phyloP scores from a whole-genome alignment of 2,113 vertebrate species.

The Tapirus terrestris region DNA sequence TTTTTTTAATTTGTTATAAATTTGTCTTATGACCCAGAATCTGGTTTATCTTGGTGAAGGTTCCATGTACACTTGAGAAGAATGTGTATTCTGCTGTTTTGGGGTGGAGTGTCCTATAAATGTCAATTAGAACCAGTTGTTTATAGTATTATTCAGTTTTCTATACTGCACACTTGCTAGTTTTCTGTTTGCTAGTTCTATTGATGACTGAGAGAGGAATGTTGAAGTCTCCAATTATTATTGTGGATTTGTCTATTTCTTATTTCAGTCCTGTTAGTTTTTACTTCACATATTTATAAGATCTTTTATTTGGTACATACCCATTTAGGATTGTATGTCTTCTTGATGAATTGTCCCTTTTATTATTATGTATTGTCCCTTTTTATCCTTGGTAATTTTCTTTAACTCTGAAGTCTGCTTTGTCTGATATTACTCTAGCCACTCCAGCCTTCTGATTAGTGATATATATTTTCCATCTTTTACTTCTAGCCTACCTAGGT shows the following conservation, averaged over 20 bases:
- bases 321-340: background rate
- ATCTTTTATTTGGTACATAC: background rate
- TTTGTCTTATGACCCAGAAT: background rate
- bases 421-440: background rate
- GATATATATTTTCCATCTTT: background rate
- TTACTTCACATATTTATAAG: background rate
- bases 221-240: background rate
- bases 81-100: background rate
- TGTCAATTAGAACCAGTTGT: background rate
- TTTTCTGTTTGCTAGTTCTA: background rate
- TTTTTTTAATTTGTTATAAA: background rate
- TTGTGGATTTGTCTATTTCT: background rate
- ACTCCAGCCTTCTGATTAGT: background rate
- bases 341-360: background rate
- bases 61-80: background rate
- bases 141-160: background rate
- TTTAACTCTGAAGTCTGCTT: background rate
- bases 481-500: background rate
- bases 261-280: background rate
- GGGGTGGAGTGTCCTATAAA: background rate
- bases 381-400: background rate
- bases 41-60: background rate
- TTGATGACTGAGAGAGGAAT: background rate
- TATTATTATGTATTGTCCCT: background rate
- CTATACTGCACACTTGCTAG: background rate